Evolutionary conservation across 2,113 vertebrate genomes (phyloP).

Genomic region (Jacana jacana): DNA sequence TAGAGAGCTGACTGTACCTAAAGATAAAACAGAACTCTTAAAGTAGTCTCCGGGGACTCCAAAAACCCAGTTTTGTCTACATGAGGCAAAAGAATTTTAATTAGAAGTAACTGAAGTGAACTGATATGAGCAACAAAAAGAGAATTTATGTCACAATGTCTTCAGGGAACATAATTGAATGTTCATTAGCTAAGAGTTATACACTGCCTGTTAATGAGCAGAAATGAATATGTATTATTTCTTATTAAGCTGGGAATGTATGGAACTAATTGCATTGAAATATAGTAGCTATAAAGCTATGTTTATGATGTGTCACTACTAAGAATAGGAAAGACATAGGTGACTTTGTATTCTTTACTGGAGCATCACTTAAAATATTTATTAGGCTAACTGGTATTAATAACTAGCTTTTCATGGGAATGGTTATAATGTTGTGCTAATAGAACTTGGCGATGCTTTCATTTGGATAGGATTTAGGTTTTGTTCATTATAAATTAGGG

Average conservation of each 20-base stretch:
- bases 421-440: background rate
- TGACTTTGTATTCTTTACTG: conserved; percentile 44
- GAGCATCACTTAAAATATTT: background rate
- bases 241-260: conserved; percentile 59
- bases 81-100: conserved; percentile 67
- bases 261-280: conserved; percentile 63
- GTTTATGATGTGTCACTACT: conserved; percentile 25
- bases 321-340: conserved; percentile 7
- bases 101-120: conserved; percentile 58
- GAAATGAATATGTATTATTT: conserved; percentile 70
- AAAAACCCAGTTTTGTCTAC: conserved; percentile 62
- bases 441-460: background rate
- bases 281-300: conserved; percentile 46
- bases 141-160: conserved; percentile 54
- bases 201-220: conserved; percentile 67
- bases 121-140: conserved; percentile 53
- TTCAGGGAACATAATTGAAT: conserved; percentile 59
- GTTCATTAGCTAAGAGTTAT: conserved; percentile 66
- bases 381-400: conserved; percentile 39
- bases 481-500: conserved; percentile 13
- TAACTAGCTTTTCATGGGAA: background rate
- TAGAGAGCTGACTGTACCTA: conserved; percentile 66
- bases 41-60: conserved; percentile 36
- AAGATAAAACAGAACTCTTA: conserved; percentile 70
- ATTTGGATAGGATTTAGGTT: conserved; percentile 1